Evolutionary conservation across 2,797 vertebrate species (phyloP).

Genomic region (Trachops cirrhosus): DNA sequence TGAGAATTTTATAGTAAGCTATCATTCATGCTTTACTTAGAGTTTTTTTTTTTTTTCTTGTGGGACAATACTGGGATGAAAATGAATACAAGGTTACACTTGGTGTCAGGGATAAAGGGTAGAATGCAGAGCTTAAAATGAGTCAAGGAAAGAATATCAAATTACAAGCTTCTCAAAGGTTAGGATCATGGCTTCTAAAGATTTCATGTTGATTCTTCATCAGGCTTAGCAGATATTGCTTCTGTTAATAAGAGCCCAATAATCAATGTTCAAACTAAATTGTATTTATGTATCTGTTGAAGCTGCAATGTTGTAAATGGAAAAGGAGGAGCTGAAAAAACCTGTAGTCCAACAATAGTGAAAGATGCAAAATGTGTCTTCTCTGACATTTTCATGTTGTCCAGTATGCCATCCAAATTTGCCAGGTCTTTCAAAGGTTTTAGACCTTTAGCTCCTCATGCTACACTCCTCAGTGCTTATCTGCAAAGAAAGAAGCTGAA

Average conservation of each 20-base stretch:
- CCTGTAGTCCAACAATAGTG: background rate
- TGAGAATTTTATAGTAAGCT: conserved; percentile 45
- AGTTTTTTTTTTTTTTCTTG: background rate
- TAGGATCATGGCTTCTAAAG: background rate
- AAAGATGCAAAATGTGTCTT: background rate
- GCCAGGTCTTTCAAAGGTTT: background rate
- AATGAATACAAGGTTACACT: conserved; percentile 32
- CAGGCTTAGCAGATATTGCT: background rate
- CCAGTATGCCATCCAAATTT: background rate
- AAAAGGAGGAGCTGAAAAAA: background rate
- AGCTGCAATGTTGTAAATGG: background rate
- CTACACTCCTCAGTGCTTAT: background rate
- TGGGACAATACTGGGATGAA: background rate
- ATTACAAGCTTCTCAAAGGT: conserved; percentile 39
- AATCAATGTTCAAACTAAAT: conserved; percentile 4
- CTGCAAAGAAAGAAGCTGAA: background rate
- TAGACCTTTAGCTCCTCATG: background rate
- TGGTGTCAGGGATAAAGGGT: conserved; percentile 12
- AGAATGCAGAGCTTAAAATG: background rate
- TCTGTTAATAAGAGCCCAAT: background rate
- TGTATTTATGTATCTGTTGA: background rate
- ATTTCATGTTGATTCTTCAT: conserved; percentile 5
- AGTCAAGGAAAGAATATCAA: conserved; percentile 30
- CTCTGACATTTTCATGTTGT: background rate
- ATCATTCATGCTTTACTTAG: conserved; percentile 51